These are phyloP conservation scores for Sebastolobus alascanus DNA, from an alignment of 2,797 vertebrate genomes.

Conservation along the genomic window DNA sequence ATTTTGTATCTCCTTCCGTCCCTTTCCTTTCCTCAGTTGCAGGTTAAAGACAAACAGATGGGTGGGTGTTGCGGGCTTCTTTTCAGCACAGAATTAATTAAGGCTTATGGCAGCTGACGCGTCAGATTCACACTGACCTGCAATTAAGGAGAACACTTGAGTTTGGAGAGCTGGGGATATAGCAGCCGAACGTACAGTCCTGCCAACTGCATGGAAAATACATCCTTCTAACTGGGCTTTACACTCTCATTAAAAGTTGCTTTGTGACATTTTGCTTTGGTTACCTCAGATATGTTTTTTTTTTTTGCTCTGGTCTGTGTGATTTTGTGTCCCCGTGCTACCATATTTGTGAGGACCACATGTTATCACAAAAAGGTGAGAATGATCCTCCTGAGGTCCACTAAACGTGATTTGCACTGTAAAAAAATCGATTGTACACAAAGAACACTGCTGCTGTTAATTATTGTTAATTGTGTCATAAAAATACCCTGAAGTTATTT, in stretches of 20 bases:
- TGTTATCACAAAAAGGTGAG: neutral
- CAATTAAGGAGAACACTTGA: constrained; percentile 81
- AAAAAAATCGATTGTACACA: no score
- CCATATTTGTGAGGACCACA: neutral
- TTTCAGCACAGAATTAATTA: constrained; percentile 79
- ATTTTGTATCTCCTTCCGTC: neutral
- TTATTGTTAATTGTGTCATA: no score
- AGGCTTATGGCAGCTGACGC: constrained; percentile 77
- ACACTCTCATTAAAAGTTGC: constrained; percentile 55
- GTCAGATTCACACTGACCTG: constrained; percentile 79
- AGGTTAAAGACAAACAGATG: constrained; percentile 79
- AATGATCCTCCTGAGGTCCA: neutral
- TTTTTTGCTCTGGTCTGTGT: constrained; percentile 11
- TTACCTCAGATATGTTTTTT: neutral
- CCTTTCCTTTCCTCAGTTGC: constrained; percentile 39
- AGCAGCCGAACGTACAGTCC: constrained; percentile 22
- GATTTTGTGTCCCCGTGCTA: neutral
- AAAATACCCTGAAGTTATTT: no score
- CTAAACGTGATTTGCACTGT: no score
- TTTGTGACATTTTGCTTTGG: constrained; percentile 54
- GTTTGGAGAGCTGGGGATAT: constrained; percentile 61
- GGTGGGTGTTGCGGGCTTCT: constrained; percentile 60
- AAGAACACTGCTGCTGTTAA: no score
- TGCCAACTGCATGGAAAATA: constrained; percentile 41
- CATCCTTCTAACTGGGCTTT: constrained; percentile 37